phyloP scores from a whole-genome alignment of 2,797 vertebrate genomes.

The Garrulus glandarius region DNA sequence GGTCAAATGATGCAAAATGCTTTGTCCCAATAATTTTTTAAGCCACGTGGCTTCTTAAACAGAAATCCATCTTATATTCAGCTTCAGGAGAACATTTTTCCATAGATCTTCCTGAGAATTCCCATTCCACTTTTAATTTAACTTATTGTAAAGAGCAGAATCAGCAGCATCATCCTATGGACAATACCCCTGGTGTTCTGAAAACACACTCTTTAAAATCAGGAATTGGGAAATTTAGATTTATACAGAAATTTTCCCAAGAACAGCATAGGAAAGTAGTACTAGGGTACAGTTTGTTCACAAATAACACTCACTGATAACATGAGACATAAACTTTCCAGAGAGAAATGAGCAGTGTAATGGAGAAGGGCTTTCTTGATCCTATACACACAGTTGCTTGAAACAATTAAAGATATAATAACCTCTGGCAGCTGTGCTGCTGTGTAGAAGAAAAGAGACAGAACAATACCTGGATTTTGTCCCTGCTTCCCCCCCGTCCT shows the following conservation, averaged over 20 bases:
- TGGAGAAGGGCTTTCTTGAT: neutral
- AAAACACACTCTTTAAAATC: neutral
- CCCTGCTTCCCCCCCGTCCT: rapidly evolving
- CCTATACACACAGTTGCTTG: neutral
- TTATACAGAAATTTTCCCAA: neutral
- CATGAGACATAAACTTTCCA: neutral
- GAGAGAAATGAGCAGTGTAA: neutral
- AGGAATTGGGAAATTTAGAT: neutral
- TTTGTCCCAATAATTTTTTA: neutral
- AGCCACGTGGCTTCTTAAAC: neutral
- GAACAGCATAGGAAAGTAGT: neutral
- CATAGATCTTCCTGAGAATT: neutral
- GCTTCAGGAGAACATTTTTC: neutral
- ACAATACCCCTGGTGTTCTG: neutral
- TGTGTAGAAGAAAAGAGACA: neutral
- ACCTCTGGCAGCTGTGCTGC: neutral
- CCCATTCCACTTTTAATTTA: neutral
- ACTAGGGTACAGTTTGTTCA: neutral
- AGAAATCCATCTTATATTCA: neutral
- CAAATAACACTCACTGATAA: neutral
- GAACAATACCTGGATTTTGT: neutral
- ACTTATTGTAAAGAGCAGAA: neutral
- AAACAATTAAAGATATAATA: neutral
- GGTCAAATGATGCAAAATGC: neutral
- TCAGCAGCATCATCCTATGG: neutral